phyloP scores from a whole-genome alignment of 2,797 vertebrate genomes.

The Notoglanidium macrostoma region DNA sequence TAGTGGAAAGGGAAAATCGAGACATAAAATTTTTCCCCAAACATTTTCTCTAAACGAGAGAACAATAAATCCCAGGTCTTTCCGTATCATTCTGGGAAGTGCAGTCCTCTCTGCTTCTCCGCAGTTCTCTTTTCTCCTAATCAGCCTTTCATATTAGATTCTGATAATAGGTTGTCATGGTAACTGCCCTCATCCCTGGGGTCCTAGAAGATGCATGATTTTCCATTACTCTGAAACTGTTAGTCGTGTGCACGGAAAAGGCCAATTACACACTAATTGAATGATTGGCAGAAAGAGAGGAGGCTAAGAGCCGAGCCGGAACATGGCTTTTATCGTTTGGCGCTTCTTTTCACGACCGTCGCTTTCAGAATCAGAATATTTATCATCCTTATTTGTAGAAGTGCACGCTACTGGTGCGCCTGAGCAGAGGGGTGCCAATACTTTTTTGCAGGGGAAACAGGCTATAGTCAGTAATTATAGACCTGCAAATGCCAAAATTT shows the following conservation, averaged over 20 bases:
- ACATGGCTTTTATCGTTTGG: neutral
- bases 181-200: constrained; percentile 1
- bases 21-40: neutral
- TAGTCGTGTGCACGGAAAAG: neutral
- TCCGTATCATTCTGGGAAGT: neutral
- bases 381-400: neutral
- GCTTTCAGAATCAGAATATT: neutral
- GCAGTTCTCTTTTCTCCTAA: neutral
- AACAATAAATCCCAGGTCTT: neutral
- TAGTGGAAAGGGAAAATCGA: neutral
- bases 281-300: neutral
- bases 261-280: neutral
- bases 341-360: neutral
- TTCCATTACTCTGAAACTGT: neutral
- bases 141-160: neutral
- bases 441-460: neutral
- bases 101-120: neutral
- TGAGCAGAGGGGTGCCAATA: neutral
- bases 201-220: neutral
- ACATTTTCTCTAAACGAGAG: neutral
- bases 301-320: neutral
- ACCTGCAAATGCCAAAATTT: too few relatives aligned
- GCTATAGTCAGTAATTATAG: neutral
- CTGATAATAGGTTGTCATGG: constrained; percentile 20
- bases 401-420: neutral